Conservation (phyloP, 2,888 invertebrate species). For the Atrina japonica region DNA sequence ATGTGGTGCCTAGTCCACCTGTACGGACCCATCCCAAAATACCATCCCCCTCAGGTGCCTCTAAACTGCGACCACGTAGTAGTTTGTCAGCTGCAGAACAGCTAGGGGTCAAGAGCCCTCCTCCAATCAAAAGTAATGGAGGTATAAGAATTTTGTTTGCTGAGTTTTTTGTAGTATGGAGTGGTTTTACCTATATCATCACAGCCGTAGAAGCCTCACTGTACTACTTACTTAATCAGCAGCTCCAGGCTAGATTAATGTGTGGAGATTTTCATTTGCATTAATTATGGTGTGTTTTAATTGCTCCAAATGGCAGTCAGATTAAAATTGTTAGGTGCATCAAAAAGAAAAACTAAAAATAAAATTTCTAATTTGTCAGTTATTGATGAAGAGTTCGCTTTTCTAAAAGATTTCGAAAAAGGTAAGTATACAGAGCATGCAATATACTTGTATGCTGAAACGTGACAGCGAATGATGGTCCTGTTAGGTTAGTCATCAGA, state of each 20-base stretch:
- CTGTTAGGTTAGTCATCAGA: too few species aligned
- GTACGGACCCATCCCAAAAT: conserved; percentile 27
- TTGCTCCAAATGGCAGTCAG: conserved; percentile 13
- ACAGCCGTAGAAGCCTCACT: conserved; percentile 5
- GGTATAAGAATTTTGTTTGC: conserved; percentile 23
- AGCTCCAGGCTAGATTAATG: too few species aligned
- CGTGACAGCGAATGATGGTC: too few species aligned
- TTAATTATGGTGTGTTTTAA: not conserved
- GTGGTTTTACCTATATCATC: conserved; percentile 11
- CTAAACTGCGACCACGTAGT: conserved; percentile 48
- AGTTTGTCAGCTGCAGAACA: conserved; percentile 69
- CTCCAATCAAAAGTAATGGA: conserved; percentile 54
- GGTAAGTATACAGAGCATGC: conserved; percentile 17
- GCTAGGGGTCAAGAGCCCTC: conserved; percentile 68
- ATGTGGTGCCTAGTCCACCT: conserved; percentile 30
- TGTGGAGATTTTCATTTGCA: too few species aligned
- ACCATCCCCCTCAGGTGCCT: conserved; percentile 17
- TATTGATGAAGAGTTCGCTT: conserved; percentile 33
- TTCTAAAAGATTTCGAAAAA: conserved; percentile 31
- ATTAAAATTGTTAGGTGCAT: too few species aligned
- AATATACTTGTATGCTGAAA: not conserved
- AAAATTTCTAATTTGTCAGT: not conserved
- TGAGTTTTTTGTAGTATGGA: conserved; percentile 4
- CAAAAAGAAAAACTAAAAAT: too few species aligned
- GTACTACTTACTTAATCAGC: not conserved